Conservation (phyloP, 2,113 vertebrate genomes). For the Nesogale talazaci region DNA sequence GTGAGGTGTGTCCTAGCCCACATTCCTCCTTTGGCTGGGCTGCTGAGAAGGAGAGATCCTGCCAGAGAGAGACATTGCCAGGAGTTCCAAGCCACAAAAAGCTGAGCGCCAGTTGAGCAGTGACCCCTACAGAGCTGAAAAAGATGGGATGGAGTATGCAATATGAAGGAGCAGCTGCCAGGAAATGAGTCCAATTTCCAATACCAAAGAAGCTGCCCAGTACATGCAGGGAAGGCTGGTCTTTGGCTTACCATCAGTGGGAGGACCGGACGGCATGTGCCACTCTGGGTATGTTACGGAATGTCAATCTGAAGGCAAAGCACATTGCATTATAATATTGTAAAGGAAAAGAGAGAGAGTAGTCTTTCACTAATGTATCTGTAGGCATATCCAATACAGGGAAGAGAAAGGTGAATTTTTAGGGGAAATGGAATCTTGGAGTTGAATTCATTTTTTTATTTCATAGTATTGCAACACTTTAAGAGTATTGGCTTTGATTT, state of each 20-base stretch:
- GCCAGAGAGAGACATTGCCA: neutral
- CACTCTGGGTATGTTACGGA: neutral
- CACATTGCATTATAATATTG: neutral
- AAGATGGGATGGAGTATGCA: neutral
- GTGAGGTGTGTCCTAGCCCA: neutral
- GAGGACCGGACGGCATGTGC: neutral
- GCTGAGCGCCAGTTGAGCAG: neutral
- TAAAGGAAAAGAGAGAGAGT: neutral
- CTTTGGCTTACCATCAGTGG: neutral
- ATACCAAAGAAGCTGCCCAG: neutral
- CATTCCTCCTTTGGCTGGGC: neutral
- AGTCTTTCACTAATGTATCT: neutral
- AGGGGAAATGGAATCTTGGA: neutral
- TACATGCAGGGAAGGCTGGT: neutral
- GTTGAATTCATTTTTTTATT: no score
- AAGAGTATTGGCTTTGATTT: no score
- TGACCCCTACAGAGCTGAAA: neutral
- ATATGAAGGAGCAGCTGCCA: neutral
- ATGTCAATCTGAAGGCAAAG: neutral
- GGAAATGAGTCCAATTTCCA: neutral
- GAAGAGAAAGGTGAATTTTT: neutral
- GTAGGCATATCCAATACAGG: neutral
- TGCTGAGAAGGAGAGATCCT: neutral
- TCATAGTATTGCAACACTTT: no score
- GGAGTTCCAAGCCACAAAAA: neutral